Percentiles rank a stretch among this genome's conserved stretches.
Conservation (phyloP, 2,113 vertebrate genomes). For the Alethe diademata region DNA sequence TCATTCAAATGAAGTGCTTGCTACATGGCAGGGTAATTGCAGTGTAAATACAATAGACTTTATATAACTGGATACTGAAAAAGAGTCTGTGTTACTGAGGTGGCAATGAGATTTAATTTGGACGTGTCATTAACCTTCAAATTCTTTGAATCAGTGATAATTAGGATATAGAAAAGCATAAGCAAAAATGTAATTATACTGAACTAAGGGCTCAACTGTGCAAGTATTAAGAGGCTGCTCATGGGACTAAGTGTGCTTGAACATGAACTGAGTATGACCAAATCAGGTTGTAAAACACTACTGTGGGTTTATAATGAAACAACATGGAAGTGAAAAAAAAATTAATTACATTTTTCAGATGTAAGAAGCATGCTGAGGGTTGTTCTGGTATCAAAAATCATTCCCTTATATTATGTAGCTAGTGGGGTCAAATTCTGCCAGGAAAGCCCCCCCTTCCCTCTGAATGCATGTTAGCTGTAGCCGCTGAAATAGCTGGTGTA, state of each 20-base stretch:
- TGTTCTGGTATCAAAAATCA: not conserved
- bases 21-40: slow-evolving; percentile 15
- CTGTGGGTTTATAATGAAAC: not conserved
- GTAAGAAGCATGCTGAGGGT: not conserved
- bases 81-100: not conserved
- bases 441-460: not conserved
- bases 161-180: slow-evolving; percentile 44
- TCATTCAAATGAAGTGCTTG: not conserved
- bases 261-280: not conserved
- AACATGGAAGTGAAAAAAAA: not conserved
- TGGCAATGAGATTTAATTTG: slow-evolving; percentile 49
- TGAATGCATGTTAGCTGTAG: not conserved
- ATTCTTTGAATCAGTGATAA: slow-evolving; percentile 44
- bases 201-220: not conserved
- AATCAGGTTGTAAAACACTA: not conserved
- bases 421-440: not conserved
- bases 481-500: accelerated
- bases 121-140: slow-evolving; percentile 37
- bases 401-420: not conserved
- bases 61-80: not conserved
- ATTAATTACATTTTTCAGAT: not conserved
- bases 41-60: slow-evolving; percentile 41
- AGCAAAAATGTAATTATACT: slow-evolving; percentile 23
- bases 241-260: not conserved
- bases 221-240: not conserved